phyloP scores from a whole-genome alignment of 2,888 invertebrate genomes.

The Drosophila quinaria region DNA sequence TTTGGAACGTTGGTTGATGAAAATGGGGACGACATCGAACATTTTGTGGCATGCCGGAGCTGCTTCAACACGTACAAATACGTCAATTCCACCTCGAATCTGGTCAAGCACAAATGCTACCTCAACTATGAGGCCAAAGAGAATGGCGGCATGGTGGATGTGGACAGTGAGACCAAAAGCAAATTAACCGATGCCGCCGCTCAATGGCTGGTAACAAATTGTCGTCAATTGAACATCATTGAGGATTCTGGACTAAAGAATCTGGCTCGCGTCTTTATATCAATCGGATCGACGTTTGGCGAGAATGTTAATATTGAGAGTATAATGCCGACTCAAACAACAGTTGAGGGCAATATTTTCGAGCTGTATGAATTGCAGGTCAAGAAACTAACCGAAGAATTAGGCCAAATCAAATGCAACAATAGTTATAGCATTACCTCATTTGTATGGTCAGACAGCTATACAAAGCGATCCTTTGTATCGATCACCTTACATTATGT shows the following conservation, averaged over 20 bases:
- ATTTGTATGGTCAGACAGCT: conserved; percentile 9
- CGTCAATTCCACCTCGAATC: conserved; percentile 10
- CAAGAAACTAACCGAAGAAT: not conserved
- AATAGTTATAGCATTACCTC: conserved; percentile 13
- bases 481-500: conserved; percentile 13
- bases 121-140: conserved; percentile 11
- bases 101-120: conserved; percentile 24
- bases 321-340: not conserved
- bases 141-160: conserved; percentile 1
- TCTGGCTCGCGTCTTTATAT: conserved; percentile 13
- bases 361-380: conserved; percentile 10
- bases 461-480: not conserved
- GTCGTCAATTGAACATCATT: conserved; percentile 8
- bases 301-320: conserved; percentile 12
- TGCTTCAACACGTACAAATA: conserved; percentile 14
- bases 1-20: conserved; percentile 17
- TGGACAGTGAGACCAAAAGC: conserved; percentile 5
- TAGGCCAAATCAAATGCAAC: not conserved
- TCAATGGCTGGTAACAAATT: conserved; percentile 14
- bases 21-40: conserved; percentile 14
- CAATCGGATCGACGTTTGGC: conserved; percentile 14
- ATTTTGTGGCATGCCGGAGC: conserved; percentile 14
- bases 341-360: not conserved
- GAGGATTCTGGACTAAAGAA: conserved; percentile 5
- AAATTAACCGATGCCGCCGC: conserved; percentile 11